These are phyloP conservation scores for Holcopasites calliopsidis DNA, from an alignment of 1,140 invertebrate genomes.

Conservation along the genomic window DNA sequence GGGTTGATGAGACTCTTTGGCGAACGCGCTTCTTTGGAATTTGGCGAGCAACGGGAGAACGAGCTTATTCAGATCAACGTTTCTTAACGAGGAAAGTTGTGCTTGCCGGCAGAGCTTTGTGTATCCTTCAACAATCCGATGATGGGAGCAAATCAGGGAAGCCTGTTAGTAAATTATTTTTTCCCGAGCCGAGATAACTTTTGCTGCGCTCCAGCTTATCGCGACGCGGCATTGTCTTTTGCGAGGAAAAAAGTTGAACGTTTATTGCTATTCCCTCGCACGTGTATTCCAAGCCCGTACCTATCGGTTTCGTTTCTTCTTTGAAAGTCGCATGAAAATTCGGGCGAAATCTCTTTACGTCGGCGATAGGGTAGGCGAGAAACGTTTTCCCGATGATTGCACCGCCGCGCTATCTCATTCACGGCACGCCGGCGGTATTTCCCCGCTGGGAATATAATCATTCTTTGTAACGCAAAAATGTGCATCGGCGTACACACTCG, in stretches of 20 bases:
- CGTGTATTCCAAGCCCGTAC: neutral
- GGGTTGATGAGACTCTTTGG: slow-evolving; percentile 49
- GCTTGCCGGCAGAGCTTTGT: slow-evolving; percentile 62
- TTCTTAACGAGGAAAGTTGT: slow-evolving; percentile 77
- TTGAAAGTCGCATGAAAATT: neutral
- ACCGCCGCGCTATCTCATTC: slow-evolving; percentile 10
- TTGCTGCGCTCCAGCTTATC: too few species aligned
- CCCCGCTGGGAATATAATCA: slow-evolving; percentile 31
- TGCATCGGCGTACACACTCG: slow-evolving; percentile 25
- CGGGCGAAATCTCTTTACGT: neutral
- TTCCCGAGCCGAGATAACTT: slow-evolving; percentile 27
- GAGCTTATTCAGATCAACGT: slow-evolving; percentile 71
- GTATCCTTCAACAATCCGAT: slow-evolving; percentile 63
- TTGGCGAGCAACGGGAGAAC: slow-evolving; percentile 56
- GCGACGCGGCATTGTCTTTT: too few species aligned
- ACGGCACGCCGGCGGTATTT: neutral
- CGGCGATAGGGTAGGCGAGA: neutral
- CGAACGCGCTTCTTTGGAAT: slow-evolving; percentile 56
- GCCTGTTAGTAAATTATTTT: slow-evolving; percentile 54
- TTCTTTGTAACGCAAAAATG: slow-evolving; percentile 59
- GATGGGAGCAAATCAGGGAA: slow-evolving; percentile 62
- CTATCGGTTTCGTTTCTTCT: neutral
- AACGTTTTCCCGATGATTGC: slow-evolving; percentile 34
- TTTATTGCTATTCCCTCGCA: too few species aligned
- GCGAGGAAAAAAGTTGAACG: too few species aligned